phyloP scores from a whole-genome alignment of 2,888 invertebrate genomes.

The Aspidiotus rigidus region DNA sequence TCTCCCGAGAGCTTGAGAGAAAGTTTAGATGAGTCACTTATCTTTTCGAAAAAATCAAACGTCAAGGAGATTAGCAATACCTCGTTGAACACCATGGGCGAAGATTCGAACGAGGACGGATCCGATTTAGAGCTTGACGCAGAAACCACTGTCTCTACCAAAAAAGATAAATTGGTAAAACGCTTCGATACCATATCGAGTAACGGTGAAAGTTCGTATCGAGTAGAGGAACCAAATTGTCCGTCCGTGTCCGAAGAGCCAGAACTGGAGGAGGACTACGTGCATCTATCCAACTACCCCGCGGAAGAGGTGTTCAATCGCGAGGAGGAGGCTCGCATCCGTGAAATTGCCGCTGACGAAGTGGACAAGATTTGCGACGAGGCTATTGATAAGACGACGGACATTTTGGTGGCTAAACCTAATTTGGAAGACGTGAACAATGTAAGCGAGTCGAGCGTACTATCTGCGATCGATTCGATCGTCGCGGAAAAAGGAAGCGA shows the following conservation, averaged over 20 bases:
- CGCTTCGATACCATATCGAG: conserved; percentile 33
- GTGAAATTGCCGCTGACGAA: conserved; percentile 38
- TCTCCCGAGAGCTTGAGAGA: conserved; percentile 18
- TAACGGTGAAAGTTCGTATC: conserved; percentile 30
- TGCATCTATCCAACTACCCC: too few relatives aligned
- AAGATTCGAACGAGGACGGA: conserved; percentile 27
- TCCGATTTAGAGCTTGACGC: conserved; percentile 24
- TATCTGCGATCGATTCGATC: conserved; percentile 30
- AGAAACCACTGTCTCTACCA: not conserved
- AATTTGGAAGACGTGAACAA: conserved; percentile 9
- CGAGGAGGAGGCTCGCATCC: conserved; percentile 32
- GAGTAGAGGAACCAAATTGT: conserved; percentile 23
- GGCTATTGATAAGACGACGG: conserved; percentile 38
- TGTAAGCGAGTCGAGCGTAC: conserved; percentile 26
- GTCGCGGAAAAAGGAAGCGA: conserved; percentile 31
- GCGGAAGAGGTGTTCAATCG: conserved; percentile 26
- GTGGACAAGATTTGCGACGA: conserved; percentile 39
- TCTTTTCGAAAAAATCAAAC: conserved; percentile 13
- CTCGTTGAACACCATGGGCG: conserved; percentile 27
- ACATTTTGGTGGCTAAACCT: conserved; percentile 29
- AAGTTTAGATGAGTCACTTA: conserved; percentile 16
- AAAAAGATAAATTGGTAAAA: conserved; percentile 10
- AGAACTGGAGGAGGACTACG: conserved; percentile 18
- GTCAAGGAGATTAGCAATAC: conserved; percentile 30
- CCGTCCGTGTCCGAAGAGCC: conserved; percentile 28